A percentile compares a stretch with the other conserved stretches of the same genome.
These are phyloP conservation scores for Cariama cristata DNA, from an alignment of 2,113 vertebrate species.

Conservation along the genomic window DNA sequence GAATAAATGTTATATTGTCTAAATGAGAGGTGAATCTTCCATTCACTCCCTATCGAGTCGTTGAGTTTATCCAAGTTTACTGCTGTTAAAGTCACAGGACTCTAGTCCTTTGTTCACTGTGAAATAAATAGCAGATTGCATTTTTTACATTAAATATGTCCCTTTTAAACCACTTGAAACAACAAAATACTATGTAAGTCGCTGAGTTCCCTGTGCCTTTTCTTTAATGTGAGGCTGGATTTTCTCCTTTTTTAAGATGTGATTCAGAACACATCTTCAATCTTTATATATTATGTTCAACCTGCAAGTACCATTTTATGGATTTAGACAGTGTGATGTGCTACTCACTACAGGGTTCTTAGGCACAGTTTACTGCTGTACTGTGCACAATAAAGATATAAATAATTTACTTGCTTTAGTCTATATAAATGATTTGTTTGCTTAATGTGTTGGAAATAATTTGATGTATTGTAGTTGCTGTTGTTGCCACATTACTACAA, in stretches of 20 bases:
- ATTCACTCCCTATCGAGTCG: neutral
- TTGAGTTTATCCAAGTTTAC: neutral
- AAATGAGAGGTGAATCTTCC: neutral
- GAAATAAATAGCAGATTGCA: neutral
- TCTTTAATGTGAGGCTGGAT: neutral
- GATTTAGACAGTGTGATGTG: constrained; percentile 22
- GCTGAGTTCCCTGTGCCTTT: neutral
- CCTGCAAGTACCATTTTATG: constrained; percentile 37
- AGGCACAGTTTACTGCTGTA: constrained; percentile 58
- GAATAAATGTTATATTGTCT: neutral
- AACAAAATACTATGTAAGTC: neutral
- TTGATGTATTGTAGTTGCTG: constrained; percentile 57
- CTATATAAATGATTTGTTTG: constrained; percentile 75
- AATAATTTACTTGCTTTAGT: constrained; percentile 65
- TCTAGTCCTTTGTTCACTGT: neutral
- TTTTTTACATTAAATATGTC: neutral
- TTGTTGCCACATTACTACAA: constrained; percentile 49
- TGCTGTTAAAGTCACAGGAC: neutral
- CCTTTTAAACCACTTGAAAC: neutral
- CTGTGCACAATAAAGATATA: constrained; percentile 54
- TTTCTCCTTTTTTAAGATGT: neutral
- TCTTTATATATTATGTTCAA: constrained; percentile 8
- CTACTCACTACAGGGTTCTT: constrained; percentile 37
- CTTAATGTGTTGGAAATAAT: constrained; percentile 76
- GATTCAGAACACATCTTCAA: constrained; percentile 12